Percentiles rank a stretch among this genome's conserved stretches.
Conservation (phyloP, 2,113 vertebrate genomes). For the Urocynchramus pylzowi region DNA sequence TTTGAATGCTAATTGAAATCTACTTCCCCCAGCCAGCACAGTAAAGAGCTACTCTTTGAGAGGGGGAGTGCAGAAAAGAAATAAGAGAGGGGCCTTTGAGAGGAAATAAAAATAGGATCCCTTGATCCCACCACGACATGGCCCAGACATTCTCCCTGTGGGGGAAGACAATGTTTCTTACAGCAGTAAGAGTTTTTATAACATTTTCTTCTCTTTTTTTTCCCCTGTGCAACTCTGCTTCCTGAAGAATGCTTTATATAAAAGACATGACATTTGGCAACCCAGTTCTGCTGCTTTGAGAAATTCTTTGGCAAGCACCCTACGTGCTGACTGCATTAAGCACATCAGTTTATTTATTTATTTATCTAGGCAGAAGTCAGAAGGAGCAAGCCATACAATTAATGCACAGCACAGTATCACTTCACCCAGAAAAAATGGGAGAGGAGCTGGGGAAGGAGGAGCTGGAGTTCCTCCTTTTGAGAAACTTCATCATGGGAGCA, state of each 20-base stretch:
- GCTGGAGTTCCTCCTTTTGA: not conserved
- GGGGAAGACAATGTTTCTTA: conserved; percentile 36
- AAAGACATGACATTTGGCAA: conserved; percentile 65
- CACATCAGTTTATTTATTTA: not conserved
- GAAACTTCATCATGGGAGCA: not conserved
- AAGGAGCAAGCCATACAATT: not conserved
- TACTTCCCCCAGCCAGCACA: not conserved
- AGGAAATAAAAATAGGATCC: conserved; percentile 35
- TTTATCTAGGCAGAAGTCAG: conserved; percentile 33
- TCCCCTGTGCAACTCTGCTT: not conserved
- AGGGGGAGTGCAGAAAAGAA: not conserved
- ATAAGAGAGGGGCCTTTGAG: conserved; percentile 24
- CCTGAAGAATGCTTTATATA: conserved; percentile 61
- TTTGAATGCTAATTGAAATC: conserved; percentile 2
- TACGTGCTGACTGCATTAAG: conserved; percentile 41
- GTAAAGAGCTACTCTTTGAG: not conserved
- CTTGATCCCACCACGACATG: conserved; percentile 20
- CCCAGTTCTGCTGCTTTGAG: conserved; percentile 42
- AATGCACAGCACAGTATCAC: not conserved
- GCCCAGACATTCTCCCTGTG: conserved; percentile 34
- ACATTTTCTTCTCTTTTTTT: not conserved
- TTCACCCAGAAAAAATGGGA: not conserved
- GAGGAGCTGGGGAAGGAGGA: not conserved
- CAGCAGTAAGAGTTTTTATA: conserved; percentile 35
- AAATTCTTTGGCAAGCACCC: conserved; percentile 63